Evolutionary conservation across 2,113 vertebrate genomes (phyloP).

Genomic region (Proterorhinus semilunaris): DNA sequence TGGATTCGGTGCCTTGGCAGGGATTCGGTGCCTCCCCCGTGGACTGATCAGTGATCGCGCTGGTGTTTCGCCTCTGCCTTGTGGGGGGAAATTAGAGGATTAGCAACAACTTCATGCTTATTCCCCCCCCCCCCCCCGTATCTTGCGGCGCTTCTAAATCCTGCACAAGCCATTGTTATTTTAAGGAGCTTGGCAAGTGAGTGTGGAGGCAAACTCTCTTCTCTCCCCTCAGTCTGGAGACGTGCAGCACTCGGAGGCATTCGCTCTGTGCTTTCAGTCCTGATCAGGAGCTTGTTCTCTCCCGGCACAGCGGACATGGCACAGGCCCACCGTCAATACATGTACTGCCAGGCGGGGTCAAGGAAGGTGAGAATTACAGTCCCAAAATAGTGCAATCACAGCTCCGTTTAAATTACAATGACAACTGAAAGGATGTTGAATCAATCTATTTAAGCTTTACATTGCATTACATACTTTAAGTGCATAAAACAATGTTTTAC

Average conservation of each 20-base stretch:
- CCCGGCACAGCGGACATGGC: background rate
- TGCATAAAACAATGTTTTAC: no score
- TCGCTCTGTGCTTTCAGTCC: background rate
- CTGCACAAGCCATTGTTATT: slow-evolving; percentile 68
- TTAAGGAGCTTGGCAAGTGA: slow-evolving; percentile 68
- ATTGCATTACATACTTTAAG: no score
- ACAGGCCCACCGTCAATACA: background rate
- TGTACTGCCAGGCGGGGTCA: background rate
- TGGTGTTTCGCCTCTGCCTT: slow-evolving; percentile 63
- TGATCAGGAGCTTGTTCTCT: background rate
- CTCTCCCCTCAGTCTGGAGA: slow-evolving; percentile 10
- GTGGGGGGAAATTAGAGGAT: slow-evolving; percentile 75
- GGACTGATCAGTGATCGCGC: slow-evolving; percentile 67
- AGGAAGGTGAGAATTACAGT: background rate
- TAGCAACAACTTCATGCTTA: slow-evolving; percentile 74
- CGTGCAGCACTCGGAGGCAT: no score
- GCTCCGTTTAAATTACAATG: no score
- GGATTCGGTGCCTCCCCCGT: slow-evolving; percentile 46
- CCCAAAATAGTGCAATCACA: no score
- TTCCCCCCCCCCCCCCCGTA: slow-evolving; percentile 52
- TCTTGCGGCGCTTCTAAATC: slow-evolving; percentile 69
- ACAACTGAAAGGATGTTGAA: no score
- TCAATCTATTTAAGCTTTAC: no score
- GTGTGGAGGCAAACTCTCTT: slow-evolving; percentile 58
- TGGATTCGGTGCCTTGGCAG: slow-evolving; percentile 29